A percentile compares a stretch with the other conserved stretches of the same genome.
These are phyloP conservation scores for Hoplodrina blanda DNA, from an alignment of 2,888 invertebrate genomes.

Conservation along the genomic window DNA sequence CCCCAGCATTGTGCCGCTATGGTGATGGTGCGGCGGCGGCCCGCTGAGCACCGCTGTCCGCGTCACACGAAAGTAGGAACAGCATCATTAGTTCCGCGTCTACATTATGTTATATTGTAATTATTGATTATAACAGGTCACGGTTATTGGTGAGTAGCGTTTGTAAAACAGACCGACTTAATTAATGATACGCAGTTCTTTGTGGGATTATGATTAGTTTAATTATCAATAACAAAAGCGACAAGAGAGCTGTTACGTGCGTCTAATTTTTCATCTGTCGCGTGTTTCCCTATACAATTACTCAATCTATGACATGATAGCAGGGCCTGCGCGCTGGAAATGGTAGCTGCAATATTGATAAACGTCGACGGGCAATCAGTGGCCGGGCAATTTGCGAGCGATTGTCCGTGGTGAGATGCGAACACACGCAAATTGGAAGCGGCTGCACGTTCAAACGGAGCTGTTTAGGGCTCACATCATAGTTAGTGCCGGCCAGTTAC, in stretches of 20 bases:
- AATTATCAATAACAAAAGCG: conserved; percentile 78
- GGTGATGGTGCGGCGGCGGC: conserved; percentile 66
- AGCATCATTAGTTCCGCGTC: conserved; percentile 85
- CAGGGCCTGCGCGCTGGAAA: conserved; percentile 64
- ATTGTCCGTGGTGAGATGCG: conserved; percentile 87
- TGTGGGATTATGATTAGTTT: conserved; percentile 76
- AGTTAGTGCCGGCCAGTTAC: conserved; percentile 55
- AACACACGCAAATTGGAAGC: conserved; percentile 84
- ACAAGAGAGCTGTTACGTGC: conserved; percentile 71
- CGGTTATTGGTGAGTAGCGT: conserved; percentile 79
- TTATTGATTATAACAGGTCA: conserved; percentile 89
- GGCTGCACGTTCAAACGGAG: conserved; percentile 78
- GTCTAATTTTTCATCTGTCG: conserved; percentile 75
- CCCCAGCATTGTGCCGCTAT: conserved; percentile 78
- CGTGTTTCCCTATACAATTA: conserved; percentile 63
- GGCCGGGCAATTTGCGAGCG: conserved; percentile 86
- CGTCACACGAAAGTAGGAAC: conserved; percentile 76
- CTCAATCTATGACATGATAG: conserved; percentile 71
- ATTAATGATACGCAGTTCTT: conserved; percentile 79
- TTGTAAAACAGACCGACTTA: conserved; percentile 80
- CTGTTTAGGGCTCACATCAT: conserved; percentile 74
- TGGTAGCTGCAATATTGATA: conserved; percentile 86
- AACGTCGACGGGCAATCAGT: conserved; percentile 86
- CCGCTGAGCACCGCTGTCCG: conserved; percentile 80
- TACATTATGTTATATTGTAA: conserved; percentile 84